Evolutionary conservation across 2,113 vertebrate species (phyloP).

Genomic region (Rhegmatorhina hoffmannsi): DNA sequence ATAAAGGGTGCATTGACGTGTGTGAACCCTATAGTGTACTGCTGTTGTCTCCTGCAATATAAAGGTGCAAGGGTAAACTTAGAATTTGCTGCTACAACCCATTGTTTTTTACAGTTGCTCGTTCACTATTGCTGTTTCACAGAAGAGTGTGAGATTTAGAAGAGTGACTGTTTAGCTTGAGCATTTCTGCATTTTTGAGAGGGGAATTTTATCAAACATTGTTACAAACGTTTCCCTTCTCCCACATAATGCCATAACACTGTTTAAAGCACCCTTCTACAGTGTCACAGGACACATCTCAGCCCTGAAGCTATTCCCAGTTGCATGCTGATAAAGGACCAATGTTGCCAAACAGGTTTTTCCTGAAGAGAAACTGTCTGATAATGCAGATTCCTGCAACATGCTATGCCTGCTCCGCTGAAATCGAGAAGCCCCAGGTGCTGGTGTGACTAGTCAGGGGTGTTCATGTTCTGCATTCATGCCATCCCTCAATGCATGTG

Average conservation of each 20-base stretch:
- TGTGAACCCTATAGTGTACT: neutral
- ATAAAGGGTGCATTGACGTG: conserved; percentile 10
- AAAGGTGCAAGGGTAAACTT: conserved; percentile 33
- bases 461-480: neutral
- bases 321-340: neutral
- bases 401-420: neutral
- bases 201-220: neutral
- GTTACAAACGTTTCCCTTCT: neutral
- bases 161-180: neutral
- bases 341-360: conserved; percentile 13
- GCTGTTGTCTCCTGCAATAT: neutral
- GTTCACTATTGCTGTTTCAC: neutral
- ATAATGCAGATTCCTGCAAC: neutral
- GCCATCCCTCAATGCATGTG: neutral
- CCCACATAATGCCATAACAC: neutral
- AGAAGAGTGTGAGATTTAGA: neutral
- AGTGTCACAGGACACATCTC: neutral
- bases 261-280: neutral
- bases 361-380: neutral
- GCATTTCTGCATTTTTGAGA: neutral
- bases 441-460: neutral
- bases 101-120: neutral
- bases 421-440: neutral
- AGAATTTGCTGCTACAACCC: neutral
- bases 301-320: neutral